Conservation (phyloP, 2,797 vertebrate species). For the Cossypha caffra region DNA sequence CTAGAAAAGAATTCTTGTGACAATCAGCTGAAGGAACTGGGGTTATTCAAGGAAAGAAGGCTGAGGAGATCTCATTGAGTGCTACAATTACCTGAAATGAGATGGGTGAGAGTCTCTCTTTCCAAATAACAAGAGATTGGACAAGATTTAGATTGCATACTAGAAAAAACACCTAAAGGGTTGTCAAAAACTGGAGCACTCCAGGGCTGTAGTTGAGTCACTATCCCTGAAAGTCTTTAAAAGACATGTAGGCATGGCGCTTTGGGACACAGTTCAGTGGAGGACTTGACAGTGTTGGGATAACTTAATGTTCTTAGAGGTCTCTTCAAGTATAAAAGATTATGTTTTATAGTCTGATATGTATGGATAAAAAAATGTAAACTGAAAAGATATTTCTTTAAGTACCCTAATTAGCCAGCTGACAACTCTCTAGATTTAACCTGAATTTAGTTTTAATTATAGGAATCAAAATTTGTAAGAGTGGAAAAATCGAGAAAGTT, state of each 20-base stretch:
- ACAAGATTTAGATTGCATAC: neutral
- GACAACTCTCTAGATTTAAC: neutral
- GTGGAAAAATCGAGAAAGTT: neutral
- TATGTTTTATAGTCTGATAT: neutral
- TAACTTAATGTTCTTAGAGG: neutral
- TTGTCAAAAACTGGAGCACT: neutral
- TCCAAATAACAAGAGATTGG: neutral
- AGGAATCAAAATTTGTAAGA: neutral
- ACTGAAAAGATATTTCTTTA: neutral
- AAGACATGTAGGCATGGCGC: fast-evolving
- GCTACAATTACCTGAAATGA: neutral
- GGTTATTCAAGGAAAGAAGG: neutral
- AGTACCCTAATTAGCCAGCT: neutral
- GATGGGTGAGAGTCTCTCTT: neutral
- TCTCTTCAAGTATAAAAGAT: fast-evolving
- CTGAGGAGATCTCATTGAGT: neutral
- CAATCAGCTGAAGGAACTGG: neutral
- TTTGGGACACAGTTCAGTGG: neutral
- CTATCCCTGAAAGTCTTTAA: neutral
- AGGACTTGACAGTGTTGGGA: neutral
- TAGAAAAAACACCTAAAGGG: neutral
- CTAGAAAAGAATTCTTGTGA: neutral
- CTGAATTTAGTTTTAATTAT: neutral
- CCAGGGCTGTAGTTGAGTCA: neutral
- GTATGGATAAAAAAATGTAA: neutral